Conservation (phyloP, 2,888 invertebrate species). For the Rhimphoctona megacephalus region DNA sequence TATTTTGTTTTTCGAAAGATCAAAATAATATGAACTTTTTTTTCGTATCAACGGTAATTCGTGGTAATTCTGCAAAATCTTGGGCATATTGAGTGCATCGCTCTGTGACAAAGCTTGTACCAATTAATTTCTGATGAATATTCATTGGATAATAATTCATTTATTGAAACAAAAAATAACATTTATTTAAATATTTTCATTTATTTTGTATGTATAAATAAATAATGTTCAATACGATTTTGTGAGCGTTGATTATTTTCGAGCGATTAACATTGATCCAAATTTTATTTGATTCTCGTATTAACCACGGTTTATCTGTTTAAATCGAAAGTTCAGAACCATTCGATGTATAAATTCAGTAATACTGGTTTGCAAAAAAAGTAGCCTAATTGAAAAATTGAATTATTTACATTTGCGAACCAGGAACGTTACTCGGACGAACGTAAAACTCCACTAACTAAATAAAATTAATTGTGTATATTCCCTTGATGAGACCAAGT, state of each 20-base stretch:
- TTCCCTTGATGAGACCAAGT: not conserved
- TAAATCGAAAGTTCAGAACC: not conserved
- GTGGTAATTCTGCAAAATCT: not conserved
- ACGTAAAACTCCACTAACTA: not conserved
- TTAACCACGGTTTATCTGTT: not conserved
- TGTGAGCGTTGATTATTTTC: not conserved
- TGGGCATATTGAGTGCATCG: not conserved
- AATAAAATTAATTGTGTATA: not conserved
- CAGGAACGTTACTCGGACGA: not conserved
- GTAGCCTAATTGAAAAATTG: not conserved
- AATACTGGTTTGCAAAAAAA: not conserved
- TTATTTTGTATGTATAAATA: not conserved
- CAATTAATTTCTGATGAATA: not conserved
- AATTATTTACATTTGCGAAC: not conserved
- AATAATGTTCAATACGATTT: not conserved
- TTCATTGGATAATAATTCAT: not conserved
- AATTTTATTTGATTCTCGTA: not conserved
- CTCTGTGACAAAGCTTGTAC: not conserved
- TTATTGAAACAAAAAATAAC: not conserved
- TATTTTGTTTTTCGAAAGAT: not conserved
- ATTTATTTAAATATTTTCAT: not conserved
- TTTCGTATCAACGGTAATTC: not conserved
- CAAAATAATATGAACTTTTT: not conserved
- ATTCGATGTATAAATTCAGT: not conserved
- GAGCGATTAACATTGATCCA: not conserved